phyloP scores from a whole-genome alignment of 2,113 vertebrate species.

The Neolamprologus tretocephalus region DNA sequence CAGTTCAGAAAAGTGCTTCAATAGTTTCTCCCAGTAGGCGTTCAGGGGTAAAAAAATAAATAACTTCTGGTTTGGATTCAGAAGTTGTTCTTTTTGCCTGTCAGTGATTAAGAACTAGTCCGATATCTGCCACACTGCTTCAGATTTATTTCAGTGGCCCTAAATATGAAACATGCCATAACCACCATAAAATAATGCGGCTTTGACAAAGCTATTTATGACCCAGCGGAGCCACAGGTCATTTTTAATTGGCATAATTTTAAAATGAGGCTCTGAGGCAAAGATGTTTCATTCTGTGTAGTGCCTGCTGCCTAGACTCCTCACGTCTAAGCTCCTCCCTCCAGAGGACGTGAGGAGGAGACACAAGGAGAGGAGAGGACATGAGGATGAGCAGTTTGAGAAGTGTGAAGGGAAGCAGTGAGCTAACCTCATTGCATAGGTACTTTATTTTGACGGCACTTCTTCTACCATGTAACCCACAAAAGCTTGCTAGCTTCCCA shows the following conservation, averaged over 20 bases:
- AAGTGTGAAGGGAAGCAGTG: not conserved
- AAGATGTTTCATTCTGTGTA: not conserved
- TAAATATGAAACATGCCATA: not conserved
- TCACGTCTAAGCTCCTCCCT: not conserved
- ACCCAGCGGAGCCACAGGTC: not conserved
- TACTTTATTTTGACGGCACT: not conserved
- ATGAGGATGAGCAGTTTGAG: not conserved
- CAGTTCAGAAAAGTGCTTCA: not conserved
- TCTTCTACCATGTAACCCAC: not conserved
- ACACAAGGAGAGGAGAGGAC: not conserved
- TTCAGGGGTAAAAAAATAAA: not conserved
- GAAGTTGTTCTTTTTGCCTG: not conserved
- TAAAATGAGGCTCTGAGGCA: not conserved
- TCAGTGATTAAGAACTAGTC: not conserved
- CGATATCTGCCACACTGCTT: not conserved
- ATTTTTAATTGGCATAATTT: not conserved
- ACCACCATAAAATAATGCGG: not conserved
- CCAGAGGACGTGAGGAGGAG: not conserved
- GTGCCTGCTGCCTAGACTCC: not conserved
- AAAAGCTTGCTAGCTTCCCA: not conserved
- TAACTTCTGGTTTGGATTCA: not conserved
- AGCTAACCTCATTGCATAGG: not conserved
- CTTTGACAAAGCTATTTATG: not conserved
- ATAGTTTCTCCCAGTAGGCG: not conserved
- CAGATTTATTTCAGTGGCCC: not conserved